Percentiles rank a stretch among this genome's conserved stretches.
Evolutionary conservation across 2,113 vertebrate species (phyloP).

Genomic region (Nesoenas mayeri): DNA sequence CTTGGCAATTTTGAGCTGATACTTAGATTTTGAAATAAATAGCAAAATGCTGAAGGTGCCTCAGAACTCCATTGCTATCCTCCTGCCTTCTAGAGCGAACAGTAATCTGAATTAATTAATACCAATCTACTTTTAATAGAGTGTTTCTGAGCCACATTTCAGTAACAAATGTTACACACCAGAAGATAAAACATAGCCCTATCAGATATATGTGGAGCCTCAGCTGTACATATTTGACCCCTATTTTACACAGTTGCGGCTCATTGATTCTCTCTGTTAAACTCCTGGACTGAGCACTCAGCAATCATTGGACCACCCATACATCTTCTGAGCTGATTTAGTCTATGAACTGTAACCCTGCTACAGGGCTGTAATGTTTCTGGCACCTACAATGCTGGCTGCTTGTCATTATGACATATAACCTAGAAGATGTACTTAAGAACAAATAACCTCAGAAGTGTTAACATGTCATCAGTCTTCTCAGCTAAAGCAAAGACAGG

Average conservation of each 20-base stretch:
- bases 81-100: not conserved
- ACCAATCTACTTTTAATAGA: conserved; percentile 71
- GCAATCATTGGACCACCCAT: conserved; percentile 65
- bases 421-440: conserved; percentile 71
- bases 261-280: conserved; percentile 80
- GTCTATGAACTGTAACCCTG: conserved; percentile 75
- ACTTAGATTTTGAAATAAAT: not conserved
- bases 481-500: conserved; percentile 26
- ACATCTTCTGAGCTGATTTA: conserved; percentile 71
- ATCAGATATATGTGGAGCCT: conserved; percentile 71
- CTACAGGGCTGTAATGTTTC: conserved; percentile 52
- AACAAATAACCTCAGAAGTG: conserved; percentile 70
- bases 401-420: conserved; percentile 77
- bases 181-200: conserved; percentile 61
- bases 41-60: not conserved
- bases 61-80: not conserved
- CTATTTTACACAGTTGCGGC: conserved; percentile 77
- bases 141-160: conserved; percentile 65
- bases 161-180: conserved; percentile 58
- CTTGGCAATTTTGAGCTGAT: not conserved
- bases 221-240: conserved; percentile 81
- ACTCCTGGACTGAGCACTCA: conserved; percentile 68
- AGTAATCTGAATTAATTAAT: conserved; percentile 70
- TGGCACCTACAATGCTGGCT: conserved; percentile 32
- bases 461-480: conserved; percentile 64